Evolutionary conservation across 2,888 invertebrate species (phyloP), one percentile per base, ranked within the genome.

Genomic region (Scelioninae gen. 2): DNA sequence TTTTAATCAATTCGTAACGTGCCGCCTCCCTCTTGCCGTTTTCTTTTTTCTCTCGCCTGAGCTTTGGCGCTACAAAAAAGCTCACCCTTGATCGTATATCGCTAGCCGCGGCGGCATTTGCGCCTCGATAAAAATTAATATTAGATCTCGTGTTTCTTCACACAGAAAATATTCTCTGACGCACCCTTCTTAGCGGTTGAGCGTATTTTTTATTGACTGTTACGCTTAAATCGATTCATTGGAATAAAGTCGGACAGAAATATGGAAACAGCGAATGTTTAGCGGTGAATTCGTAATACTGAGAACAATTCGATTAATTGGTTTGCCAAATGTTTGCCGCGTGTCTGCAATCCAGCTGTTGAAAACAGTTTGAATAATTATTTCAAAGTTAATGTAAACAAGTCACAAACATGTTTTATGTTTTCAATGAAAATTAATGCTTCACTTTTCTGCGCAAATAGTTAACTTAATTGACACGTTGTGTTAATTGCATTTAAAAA

Each of bases 101-200:
- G 79, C 76, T 75, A 76, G 76, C 68, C 74, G 73, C 76, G 75
- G 73, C 76, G 76, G 77, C 79, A 80, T 81, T 81, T 81, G 76
- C 78, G 78, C 78, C 79, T 78, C 81, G 80, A 83, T 82, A 83
- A 85, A 84, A 84, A 83, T 85, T 83, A 84, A 85, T 84, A 84
- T 84, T 81, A 82, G 82, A 78, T 82, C 79, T 77, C 81, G 81
- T 82, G 83, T 81, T 84, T 81, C 81, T 83, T 84, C 82, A 78
- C 79, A 81, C 82, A 81, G 84, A 83, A 83, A 84, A 81, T 82
- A 80, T 83, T 82, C 80, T 71, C 71, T 71, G 73, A 78, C 76
- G 78, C 78, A 74, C 79, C 80, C 77, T 76, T 77, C 67, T 71
- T 55, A 46, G 64, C 74, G 77, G 78, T 75, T 75, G 69, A 72